Percentiles rank a stretch among this genome's conserved stretches.
Conservation (phyloP, 2,797 vertebrate genomes). For the Coilia nasus region DNA sequence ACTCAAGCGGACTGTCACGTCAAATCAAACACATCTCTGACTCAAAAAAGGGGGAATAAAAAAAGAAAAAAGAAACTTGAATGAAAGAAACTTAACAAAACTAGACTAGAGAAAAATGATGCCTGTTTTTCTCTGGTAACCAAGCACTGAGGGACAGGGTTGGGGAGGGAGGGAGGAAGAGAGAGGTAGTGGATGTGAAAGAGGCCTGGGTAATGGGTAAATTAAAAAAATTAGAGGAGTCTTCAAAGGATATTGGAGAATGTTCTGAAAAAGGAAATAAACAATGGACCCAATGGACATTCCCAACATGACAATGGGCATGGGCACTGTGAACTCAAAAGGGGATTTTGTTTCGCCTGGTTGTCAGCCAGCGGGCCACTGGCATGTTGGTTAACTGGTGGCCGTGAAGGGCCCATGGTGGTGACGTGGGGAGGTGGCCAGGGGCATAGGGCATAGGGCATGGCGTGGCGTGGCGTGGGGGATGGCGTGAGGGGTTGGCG, state of each 20-base stretch:
- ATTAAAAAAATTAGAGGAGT: conserved; percentile 25
- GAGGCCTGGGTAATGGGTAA: neutral
- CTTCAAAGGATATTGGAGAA: neutral
- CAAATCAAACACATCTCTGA: conserved; percentile 72
- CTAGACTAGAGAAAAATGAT: conserved; percentile 63
- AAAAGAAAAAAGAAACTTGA: conserved; percentile 55
- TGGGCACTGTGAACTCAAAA: neutral
- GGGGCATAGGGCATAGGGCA: no score
- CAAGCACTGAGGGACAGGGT: neutral
- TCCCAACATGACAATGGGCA: conserved; percentile 22
- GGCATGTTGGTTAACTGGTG: neutral
- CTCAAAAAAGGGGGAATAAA: conserved; percentile 49
- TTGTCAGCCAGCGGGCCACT: neutral
- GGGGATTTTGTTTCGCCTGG: neutral
- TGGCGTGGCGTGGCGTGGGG: conserved; percentile 49
- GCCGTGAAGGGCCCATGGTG: neutral
- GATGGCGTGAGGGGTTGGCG: conserved; percentile 23
- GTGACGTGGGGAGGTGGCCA: neutral
- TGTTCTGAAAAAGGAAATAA: neutral
- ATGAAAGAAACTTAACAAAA: conserved; percentile 69
- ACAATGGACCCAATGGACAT: no score
- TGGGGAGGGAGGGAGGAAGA: neutral
- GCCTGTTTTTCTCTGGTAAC: conserved; percentile 50
- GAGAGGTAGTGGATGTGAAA: neutral
- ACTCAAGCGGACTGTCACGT: conserved; percentile 69